Evolutionary conservation across 2,113 vertebrate species (phyloP).

Genomic region (Ginglymostoma cirratum): DNA sequence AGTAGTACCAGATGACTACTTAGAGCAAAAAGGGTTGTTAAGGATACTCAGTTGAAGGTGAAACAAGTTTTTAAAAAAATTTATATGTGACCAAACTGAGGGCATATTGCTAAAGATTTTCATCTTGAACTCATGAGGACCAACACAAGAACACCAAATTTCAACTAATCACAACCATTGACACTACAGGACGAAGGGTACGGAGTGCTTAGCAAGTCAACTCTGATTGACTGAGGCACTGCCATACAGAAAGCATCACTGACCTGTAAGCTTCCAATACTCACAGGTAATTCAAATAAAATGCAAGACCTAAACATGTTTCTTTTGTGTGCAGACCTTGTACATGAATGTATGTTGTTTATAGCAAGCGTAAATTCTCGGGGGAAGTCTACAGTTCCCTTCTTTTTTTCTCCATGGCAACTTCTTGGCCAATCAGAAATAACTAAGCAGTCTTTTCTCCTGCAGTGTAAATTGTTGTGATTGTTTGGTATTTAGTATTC

Average conservation of each 20-base stretch:
- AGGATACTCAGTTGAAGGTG: background rate
- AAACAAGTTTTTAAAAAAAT: background rate
- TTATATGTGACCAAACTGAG: background rate
- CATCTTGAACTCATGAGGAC: too few relatives aligned
- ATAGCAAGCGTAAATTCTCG: background rate
- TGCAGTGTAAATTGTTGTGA: too few relatives aligned
- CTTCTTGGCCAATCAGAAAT: too few relatives aligned
- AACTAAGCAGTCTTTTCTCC: too few relatives aligned
- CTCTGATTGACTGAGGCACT: background rate
- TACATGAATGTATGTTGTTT: background rate
- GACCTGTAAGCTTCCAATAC: background rate
- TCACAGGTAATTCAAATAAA: background rate
- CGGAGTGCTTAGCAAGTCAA: background rate
- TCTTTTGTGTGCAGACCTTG: background rate
- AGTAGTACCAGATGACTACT: background rate
- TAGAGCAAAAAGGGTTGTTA: too few relatives aligned
- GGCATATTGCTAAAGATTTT: too few relatives aligned
- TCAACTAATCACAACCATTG: background rate
- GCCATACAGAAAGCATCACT: background rate
- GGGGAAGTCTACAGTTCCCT: too few relatives aligned
- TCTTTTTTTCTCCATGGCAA: too few relatives aligned
- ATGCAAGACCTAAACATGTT: background rate
- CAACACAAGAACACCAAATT: background rate
- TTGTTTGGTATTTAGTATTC: too few relatives aligned
- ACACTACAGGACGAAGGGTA: background rate